Conservation (phyloP, 2,797 vertebrate genomes). For the Rhinichthys osculus region DNA sequence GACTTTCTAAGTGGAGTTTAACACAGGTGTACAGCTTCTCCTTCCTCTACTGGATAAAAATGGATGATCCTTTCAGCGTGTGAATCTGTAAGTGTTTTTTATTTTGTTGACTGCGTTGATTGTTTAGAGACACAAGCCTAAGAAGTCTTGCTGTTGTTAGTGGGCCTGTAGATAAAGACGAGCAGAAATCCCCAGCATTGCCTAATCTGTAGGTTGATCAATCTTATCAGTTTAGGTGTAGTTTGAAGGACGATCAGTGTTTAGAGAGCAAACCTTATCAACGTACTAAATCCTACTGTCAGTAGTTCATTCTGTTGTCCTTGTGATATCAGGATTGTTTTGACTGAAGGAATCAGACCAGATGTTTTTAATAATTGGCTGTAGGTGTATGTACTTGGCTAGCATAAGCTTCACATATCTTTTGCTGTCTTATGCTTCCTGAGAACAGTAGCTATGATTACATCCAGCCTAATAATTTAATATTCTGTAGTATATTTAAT, state of each 20-base stretch:
- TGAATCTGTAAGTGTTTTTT: slow-evolving; percentile 34
- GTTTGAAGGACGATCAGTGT: neutral
- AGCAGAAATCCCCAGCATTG: neutral
- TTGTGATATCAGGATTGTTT: neutral
- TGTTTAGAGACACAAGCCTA: neutral
- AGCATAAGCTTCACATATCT: neutral
- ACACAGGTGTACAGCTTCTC: neutral
- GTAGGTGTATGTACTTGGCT: neutral
- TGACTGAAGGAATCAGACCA: slow-evolving; percentile 15
- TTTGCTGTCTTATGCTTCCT: neutral
- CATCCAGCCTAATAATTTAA: neutral
- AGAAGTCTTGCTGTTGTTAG: neutral
- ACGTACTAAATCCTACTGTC: neutral
- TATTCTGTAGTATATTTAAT: neutral
- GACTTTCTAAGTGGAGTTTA: neutral
- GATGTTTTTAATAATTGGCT: slow-evolving; percentile 10
- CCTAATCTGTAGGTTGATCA: neutral
- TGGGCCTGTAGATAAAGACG: neutral
- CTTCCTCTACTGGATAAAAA: neutral
- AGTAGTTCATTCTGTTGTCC: neutral
- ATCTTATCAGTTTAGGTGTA: slow-evolving; percentile 25
- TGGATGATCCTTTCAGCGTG: neutral
- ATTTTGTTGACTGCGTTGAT: neutral
- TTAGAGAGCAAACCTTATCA: neutral
- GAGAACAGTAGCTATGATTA: neutral